A percentile compares a stretch with the other conserved stretches of the same genome.
phyloP scores from a whole-genome alignment of 2,113 vertebrate genomes.

The Triplophysa dalaica region DNA sequence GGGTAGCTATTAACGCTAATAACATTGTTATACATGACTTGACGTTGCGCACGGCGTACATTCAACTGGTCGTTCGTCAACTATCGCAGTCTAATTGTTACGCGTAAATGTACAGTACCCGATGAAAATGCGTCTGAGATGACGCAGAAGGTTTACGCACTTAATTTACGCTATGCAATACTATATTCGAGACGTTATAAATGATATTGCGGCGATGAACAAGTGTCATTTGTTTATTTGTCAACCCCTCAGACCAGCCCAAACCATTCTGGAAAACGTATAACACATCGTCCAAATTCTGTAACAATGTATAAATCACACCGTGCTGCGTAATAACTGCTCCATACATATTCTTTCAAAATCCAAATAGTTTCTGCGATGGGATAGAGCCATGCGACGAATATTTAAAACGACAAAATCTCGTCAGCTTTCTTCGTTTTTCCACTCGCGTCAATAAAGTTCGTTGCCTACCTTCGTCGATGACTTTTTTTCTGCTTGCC shows the following conservation, averaged over 20 bases:
- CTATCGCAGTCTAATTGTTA: not conserved
- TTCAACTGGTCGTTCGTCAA: slow-evolving; percentile 41
- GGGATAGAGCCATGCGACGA: not conserved
- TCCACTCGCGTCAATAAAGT: slow-evolving; percentile 43
- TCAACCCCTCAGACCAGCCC: not conserved
- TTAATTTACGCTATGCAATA: not conserved
- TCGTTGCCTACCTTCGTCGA: slow-evolving; percentile 42
- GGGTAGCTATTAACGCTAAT: not conserved
- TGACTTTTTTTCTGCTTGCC: slow-evolving; percentile 54
- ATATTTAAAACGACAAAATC: not conserved
- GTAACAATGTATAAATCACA: not conserved
- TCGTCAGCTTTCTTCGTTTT: slow-evolving; percentile 29
- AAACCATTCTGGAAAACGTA: not conserved
- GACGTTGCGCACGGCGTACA: slow-evolving; percentile 8
- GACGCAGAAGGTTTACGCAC: not conserved
- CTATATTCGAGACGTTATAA: not conserved
- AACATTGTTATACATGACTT: slow-evolving; percentile 7
- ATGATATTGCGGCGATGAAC: slow-evolving; percentile 11
- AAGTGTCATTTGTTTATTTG: slow-evolving; percentile 28
- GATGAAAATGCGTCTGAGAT: not conserved
- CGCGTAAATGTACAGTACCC: not conserved
- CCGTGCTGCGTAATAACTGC: not conserved
- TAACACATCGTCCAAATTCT: not conserved
- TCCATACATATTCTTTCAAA: not conserved
- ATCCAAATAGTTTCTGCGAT: not conserved